Evolutionary conservation across 2,888 invertebrate genomes (phyloP).

Genomic region (Anaspis maculata): DNA sequence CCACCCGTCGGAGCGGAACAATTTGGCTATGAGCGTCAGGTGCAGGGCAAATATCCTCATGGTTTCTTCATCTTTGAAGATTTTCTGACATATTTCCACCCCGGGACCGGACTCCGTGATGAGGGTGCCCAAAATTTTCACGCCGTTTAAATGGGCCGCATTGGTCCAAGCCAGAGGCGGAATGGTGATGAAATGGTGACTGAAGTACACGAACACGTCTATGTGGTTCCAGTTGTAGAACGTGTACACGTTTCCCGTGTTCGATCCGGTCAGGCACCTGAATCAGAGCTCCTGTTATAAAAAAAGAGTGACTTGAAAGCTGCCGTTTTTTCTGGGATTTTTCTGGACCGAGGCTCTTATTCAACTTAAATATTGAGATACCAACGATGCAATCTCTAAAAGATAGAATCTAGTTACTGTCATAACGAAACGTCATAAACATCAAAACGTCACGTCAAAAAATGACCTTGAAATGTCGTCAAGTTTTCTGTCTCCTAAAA

Average conservation of each 20-base stretch:
- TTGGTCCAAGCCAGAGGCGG: conserved; percentile 93
- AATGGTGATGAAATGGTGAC: conserved; percentile 89
- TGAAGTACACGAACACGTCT: conserved; percentile 94
- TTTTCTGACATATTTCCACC: conserved; percentile 53
- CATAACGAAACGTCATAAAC: too few species aligned
- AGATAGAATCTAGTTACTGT: too few species aligned
- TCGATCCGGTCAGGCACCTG: too few species aligned
- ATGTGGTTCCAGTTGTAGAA: conserved; percentile 91
- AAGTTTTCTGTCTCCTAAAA: too few species aligned
- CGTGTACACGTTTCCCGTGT: conserved; percentile 47
- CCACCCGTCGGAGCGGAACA: conserved; percentile 91
- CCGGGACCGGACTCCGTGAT: conserved; percentile 80
- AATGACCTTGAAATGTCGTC: too few species aligned
- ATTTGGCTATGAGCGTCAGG: conserved; percentile 61
- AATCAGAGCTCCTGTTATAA: too few species aligned
- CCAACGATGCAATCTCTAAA: too few species aligned
- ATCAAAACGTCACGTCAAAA: too few species aligned
- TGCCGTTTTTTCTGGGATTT: too few species aligned
- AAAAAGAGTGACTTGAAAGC: too few species aligned
- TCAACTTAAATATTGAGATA: too few species aligned
- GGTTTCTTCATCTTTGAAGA: conserved; percentile 51
- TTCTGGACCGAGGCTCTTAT: too few species aligned
- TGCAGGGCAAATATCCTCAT: conserved; percentile 57
- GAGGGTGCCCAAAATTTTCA: conserved; percentile 84
- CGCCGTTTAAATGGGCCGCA: conserved; percentile 84